Percentiles rank a stretch among this genome's conserved stretches.
Conservation (phyloP, 2,888 invertebrate genomes). For the Aromia moschata region DNA sequence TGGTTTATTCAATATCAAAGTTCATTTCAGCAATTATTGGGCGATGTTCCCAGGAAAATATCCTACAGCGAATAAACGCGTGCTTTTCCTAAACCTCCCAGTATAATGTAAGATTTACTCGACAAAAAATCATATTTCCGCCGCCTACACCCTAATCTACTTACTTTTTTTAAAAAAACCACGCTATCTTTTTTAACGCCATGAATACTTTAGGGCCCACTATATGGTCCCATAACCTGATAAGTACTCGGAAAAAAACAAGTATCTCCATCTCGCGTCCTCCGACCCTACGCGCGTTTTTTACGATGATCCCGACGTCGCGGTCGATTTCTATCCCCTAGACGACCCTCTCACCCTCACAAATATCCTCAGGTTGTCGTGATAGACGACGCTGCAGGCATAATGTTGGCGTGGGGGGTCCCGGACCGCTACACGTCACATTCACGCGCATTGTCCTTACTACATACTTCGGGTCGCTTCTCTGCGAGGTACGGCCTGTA, state of each 20-base stretch:
- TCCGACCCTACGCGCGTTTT: not conserved
- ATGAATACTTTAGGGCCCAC: not conserved
- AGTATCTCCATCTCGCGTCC: not conserved
- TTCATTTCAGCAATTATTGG: no score
- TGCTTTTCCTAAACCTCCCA: no score
- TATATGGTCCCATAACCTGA: not conserved
- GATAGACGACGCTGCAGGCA: conserved; percentile 35
- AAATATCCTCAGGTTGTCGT: conserved; percentile 37
- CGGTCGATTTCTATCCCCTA: conserved; percentile 12
- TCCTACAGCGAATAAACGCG: no score
- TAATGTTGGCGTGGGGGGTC: conserved; percentile 27
- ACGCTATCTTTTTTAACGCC: not conserved
- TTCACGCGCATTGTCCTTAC: conserved; percentile 31
- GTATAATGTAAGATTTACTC: no score
- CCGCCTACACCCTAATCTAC: no score
- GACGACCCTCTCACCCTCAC: conserved; percentile 18
- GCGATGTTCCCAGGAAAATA: no score
- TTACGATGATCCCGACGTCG: conserved; percentile 4
- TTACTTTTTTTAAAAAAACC: no score
- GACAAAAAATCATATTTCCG: no score
- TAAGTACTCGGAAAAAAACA: not conserved
- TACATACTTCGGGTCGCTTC: conserved; percentile 18
- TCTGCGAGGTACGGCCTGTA: conserved; percentile 30
- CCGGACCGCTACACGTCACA: conserved; percentile 40
- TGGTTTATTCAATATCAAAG: no score